Base-by-base conservation (phyloP, 1,140 invertebrate species). In the Nylanderia fulva region DNA sequence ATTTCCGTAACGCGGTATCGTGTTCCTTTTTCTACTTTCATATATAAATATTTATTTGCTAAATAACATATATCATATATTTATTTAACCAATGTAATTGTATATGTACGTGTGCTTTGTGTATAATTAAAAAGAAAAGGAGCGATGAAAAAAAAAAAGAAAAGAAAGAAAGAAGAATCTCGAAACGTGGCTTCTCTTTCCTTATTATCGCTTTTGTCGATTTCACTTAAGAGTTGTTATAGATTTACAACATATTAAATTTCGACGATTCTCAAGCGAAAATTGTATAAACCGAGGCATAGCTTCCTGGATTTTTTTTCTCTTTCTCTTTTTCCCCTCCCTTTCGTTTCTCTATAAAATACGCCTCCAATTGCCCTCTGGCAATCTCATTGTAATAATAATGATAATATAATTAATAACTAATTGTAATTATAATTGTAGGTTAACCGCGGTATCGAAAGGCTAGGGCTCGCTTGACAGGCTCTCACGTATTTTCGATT, bases 351-450 rank as follows among this genome's bases (percentile, higher is more conserved):
- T 91, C 91, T 92, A 88, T 90, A 87, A 91, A 94, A 95, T 94
- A 94, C 94, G 93, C 94, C 90, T 94, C 90, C 91, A 94, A 94
- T 94, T 94, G 93, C 90, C 93, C 86, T 69, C n/a, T 87, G 74
- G 86, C 84, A 88, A 88, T 86, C 68, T 86, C 45, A 13, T 48
- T 58, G 24, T 90, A 86, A 77, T 74, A 90, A 84, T 75, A 89
- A 87, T 39, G 15, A 74, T 89, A 84, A 83, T 48, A 48, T 87
- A 87, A 85, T 76, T 90, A 85, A 24, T 80, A 88, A 64, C 48
- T 71, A 80, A 83, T 85, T 82, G 54, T 80, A 88, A 86, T 83
- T 68, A 85, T 87, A 24, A 85, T 87, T 48, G 71, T 74, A 86
- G 90, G 80, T 91, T 86, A 90, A 92, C 80, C 85, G 89, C 90